phyloP scores from a whole-genome alignment of 2,888 invertebrate species.

The Lacanobia wlatinum region DNA sequence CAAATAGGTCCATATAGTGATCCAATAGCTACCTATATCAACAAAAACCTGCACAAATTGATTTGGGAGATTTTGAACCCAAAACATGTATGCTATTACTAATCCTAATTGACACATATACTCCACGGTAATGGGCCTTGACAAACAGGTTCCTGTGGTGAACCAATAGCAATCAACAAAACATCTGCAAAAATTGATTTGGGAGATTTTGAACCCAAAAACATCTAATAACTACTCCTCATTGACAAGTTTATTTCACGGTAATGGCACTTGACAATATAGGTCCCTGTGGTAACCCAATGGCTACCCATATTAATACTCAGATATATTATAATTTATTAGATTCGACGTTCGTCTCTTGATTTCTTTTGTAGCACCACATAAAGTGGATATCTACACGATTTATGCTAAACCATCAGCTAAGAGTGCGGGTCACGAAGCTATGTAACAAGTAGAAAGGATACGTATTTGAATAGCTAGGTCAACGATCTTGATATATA shows the following conservation, averaged over 20 bases:
- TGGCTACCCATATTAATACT: not conserved
- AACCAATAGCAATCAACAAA: not conserved
- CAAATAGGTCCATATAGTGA: not conserved
- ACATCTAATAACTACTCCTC: not conserved
- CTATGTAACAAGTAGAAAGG: conserved; percentile 28
- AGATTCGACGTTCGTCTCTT: not conserved
- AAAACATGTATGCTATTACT: not conserved
- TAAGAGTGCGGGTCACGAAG: conserved; percentile 4
- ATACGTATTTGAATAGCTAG: conserved; percentile 15
- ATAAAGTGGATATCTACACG: not conserved
- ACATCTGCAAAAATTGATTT: no score
- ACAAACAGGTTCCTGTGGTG: not conserved
- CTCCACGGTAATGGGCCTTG: not conserved
- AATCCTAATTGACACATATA: not conserved
- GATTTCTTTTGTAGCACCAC: not conserved
- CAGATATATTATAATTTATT: not conserved
- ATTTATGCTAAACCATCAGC: conserved; percentile 37
- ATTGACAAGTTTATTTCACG: not conserved
- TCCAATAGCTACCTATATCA: not conserved
- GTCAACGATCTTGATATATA: conserved; percentile 7
- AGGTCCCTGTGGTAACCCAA: not conserved
- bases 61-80: no score
- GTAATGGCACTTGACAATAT: not conserved
- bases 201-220: not conserved
- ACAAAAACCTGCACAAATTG: no score